Evolutionary conservation across 2,797 vertebrate species (phyloP).

Genomic region (Pempheris klunzingeri): DNA sequence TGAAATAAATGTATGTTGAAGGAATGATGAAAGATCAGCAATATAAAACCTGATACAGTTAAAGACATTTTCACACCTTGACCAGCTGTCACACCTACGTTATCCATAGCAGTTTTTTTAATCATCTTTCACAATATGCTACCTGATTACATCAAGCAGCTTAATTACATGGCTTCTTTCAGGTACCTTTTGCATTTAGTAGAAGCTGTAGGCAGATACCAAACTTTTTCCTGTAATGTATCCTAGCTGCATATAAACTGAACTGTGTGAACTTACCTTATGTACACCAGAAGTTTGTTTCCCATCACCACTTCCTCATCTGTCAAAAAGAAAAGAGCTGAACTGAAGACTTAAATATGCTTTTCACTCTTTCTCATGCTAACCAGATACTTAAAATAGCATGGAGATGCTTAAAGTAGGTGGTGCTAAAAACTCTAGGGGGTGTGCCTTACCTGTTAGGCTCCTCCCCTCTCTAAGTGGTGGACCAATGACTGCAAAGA

Average conservation of each 20-base stretch:
- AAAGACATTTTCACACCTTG: no score
- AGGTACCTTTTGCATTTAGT: not conserved
- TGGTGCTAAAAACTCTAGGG: not conserved
- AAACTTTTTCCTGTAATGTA: not conserved
- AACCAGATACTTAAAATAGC: no score
- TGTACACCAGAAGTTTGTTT: slow-evolving; percentile 97
- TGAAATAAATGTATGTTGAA: not conserved
- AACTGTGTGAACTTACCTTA: slow-evolving; percentile 87
- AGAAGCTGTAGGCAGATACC: not conserved
- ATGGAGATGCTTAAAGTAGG: not conserved
- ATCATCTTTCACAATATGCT: not conserved
- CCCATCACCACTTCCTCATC: slow-evolving; percentile 97
- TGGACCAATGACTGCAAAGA: slow-evolving; percentile 93
- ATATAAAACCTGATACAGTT: no score
- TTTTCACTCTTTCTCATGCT: not conserved
- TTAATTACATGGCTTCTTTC: not conserved
- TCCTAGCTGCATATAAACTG: not conserved
- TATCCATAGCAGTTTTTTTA: not conserved
- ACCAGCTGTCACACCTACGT: no score
- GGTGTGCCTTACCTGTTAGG: slow-evolving; percentile 87
- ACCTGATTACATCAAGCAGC: not conserved
- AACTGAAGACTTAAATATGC: not conserved
- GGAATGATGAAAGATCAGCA: no score
- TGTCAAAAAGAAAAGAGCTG: slow-evolving; percentile 64
- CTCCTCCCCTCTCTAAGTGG: slow-evolving; percentile 90